Base-by-base conservation (phyloP, 2,797 vertebrate species). In the Merluccius polli region DNA sequence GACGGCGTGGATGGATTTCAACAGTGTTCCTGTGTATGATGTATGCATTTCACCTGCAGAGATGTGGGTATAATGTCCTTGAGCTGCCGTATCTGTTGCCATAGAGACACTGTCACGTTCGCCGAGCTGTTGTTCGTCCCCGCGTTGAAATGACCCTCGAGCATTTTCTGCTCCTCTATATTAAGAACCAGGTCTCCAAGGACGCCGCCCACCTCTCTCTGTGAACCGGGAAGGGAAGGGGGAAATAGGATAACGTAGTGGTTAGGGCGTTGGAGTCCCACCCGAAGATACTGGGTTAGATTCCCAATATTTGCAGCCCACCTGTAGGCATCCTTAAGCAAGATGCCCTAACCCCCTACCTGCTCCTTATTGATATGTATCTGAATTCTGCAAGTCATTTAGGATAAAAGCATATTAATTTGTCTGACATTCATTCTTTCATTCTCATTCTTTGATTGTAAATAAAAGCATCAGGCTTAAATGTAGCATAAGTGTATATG, bases 11-110 rank as follows among this genome's bases (percentile, higher is more conserved):
- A 24, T 11, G 52, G n/a, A 8, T 59, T 8, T 7, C 21, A 24
- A 10, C 52, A 8, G 52, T 6, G 21, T 9, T 15, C 27, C 1
- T 69, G 65, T 68, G 11, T 35, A 70, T 30, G 70, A 27, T 0
- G 72, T 78, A 70, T 44, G 15, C 70, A 48, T 59, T 83, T 77
- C 80, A 95, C 95, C 95, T 94, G 89, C 72, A 94, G 76, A 21
- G 71, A 74, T 11, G 0, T 3, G 16, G 94, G 94, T 72, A 95
- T 30, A 6, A 91, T 1, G n/a, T 90, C 89, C 36, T 75, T 79
- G 69, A 95, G 87, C 63, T 81, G 78, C 73, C 76, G 75, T 67
- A 94, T 70, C 32, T 94, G 80, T 44, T 95, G 95, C 81, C 90
- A 86, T 73, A 95, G 82, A 11, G 85, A 92, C 75, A 92, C 52